Evolutionary conservation across 2,797 vertebrate species (phyloP).

Genomic region (Peromyscus aztecus): DNA sequence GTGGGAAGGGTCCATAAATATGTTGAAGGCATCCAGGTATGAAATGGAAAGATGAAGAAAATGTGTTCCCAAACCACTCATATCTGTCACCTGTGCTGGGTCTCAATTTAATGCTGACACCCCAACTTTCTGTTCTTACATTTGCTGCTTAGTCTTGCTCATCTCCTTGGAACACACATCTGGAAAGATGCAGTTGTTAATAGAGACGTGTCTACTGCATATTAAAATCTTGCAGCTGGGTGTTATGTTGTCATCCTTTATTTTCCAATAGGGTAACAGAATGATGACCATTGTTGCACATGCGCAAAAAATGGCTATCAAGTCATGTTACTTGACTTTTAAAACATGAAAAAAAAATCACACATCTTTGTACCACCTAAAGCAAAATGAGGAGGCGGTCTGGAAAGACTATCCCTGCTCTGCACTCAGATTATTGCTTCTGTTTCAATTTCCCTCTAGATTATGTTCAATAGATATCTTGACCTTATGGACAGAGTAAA

Average conservation of each 20-base stretch:
- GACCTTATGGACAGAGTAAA: not conserved
- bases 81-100: constrained; percentile 67
- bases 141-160: not conserved
- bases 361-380: not conserved
- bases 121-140: constrained; percentile 25
- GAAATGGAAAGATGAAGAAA: constrained; percentile 87
- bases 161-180: not conserved
- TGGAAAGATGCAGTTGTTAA: not conserved
- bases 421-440: not conserved
- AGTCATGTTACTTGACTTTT: not conserved
- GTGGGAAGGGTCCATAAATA: constrained; percentile 82
- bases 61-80: constrained; percentile 78
- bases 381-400: not conserved
- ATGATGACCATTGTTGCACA: not conserved
- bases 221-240: not conserved
- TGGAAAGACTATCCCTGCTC: not conserved
- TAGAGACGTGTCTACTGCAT: not conserved
- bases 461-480: not conserved
- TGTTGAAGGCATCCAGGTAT: constrained; percentile 84
- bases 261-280: not conserved
- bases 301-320: not conserved
- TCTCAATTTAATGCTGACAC: constrained; percentile 35
- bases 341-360: not conserved
- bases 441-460: not conserved
- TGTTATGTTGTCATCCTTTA: not conserved